Base-by-base conservation (phyloP, 2,797 vertebrate species). In the Psittacula echo region DNA sequence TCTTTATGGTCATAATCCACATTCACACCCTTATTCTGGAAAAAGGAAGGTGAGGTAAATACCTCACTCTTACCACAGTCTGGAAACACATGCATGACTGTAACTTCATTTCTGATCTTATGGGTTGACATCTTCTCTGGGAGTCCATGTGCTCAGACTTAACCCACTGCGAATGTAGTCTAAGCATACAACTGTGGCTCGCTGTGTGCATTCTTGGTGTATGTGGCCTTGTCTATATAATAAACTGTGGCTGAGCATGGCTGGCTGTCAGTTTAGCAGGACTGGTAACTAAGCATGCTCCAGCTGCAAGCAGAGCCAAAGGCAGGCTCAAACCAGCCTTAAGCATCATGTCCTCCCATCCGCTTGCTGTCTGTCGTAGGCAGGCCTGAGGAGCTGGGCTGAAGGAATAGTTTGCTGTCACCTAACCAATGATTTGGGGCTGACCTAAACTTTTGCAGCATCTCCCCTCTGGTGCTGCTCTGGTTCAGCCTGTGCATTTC, bases 171-270 rank as follows among this genome's bases (percentile, higher is more conserved):
- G 0, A 66, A 66, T 60, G 60, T 13, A 7, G 0, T 19, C 21
- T 21, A 27, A 39, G 56, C 44, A 18, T 9, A 76, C 50, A 87
- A n/a, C 82, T 50, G 45, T 48, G 54, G 64, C 34, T 71, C 61
- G 11, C 0, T 0, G 41, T 13, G 45, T 15, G 37, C 2, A 0
- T 7, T 54, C 30, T 5, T 0, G 0, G 30, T 2, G 9, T 10
- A 5, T 4, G 14, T 51, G 61, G 54, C 80, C 47, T 27, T 44
- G 65, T 19, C 72, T 67, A 2, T 51, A 3, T 18, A 12, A 8
- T 3, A 62, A 58, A 42, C 10, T 14, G 24, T 39, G 65, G 27
- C 45, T 26, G 66, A 83, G 47, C 4, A 0, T n/a, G 60, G 22
- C 60, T 90, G 81, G 58, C 82, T 39, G 27, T 26, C 0, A 0